Percentiles rank a stretch among this genome's conserved stretches.
phyloP scores from a whole-genome alignment of 1,140 invertebrate species.

The Antheraea mylitta region DNA sequence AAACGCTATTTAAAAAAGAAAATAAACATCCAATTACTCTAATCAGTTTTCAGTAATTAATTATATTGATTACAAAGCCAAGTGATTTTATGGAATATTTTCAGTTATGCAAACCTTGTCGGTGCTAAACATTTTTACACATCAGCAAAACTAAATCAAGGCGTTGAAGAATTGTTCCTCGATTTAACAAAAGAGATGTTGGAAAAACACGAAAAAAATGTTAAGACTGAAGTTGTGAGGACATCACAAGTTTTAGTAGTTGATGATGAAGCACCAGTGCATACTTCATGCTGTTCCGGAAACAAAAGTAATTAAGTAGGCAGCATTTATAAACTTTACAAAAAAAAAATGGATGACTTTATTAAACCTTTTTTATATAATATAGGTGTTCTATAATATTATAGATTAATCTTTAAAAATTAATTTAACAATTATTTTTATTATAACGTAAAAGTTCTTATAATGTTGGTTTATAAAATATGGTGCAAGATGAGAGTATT shows the following conservation, averaged over 20 bases:
- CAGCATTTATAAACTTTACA: neutral
- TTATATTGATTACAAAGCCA: no score
- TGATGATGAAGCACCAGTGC: conserved; percentile 59
- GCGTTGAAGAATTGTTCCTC: conserved; percentile 96
- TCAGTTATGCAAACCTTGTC: conserved; percentile 93
- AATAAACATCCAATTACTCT: no score
- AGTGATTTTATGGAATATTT: conserved; percentile 21
- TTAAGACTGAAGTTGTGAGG: conserved; percentile 34
- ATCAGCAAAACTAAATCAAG: conserved; percentile 96
- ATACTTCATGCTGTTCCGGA: conserved; percentile 58
- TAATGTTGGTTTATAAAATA: no score
- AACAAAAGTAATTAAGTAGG: conserved; percentile 37
- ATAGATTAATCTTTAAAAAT: no score
- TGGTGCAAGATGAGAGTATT: no score
- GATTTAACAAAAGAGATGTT: conserved; percentile 85
- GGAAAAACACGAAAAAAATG: conserved; percentile 45
- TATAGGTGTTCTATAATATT: no score
- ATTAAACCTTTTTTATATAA: no score
- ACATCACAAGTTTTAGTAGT: conserved; percentile 58
- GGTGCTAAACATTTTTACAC: conserved; percentile 97
- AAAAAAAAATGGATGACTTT: no score
- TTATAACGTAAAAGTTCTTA: no score
- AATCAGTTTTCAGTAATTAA: no score
- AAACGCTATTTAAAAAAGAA: no score
- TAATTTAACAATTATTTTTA: no score